phyloP scores from a whole-genome alignment of 2,888 invertebrate species.

The Gasteruption jaculator region DNA sequence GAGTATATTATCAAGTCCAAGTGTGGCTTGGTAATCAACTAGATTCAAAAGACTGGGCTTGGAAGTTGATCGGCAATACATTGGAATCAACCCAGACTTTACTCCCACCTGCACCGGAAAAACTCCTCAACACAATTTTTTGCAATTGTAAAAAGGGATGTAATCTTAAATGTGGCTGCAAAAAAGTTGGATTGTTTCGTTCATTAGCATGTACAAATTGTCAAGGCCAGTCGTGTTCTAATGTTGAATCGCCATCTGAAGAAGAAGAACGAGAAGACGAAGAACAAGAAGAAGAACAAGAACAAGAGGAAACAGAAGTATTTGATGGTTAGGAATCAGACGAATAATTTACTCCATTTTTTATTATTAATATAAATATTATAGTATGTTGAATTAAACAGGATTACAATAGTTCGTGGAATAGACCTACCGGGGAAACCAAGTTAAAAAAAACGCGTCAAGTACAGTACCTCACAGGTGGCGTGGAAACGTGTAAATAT shows the following conservation, averaged over 20 bases:
- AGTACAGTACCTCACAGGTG: conserved; percentile 16
- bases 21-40: conserved; percentile 27
- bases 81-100: conserved; percentile 21
- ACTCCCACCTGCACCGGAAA: conserved; percentile 28
- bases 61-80: conserved; percentile 27
- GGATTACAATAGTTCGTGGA: conserved; percentile 10
- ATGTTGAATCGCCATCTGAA: conserved; percentile 16
- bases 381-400: conserved; percentile 3
- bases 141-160: conserved; percentile 31
- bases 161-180: conserved; percentile 30
- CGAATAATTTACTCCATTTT: background rate
- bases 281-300: background rate
- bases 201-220: conserved; percentile 31
- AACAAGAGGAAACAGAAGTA: background rate
- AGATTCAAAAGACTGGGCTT: conserved; percentile 30
- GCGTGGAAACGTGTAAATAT: conserved; percentile 10
- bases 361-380: no score
- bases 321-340: background rate
- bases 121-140: conserved; percentile 31
- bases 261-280: conserved; percentile 7
- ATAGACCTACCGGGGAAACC: conserved; percentile 17
- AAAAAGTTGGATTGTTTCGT: conserved; percentile 30
- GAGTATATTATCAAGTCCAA: conserved; percentile 32
- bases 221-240: conserved; percentile 27
- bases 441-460: conserved; percentile 10